These are phyloP conservation scores for Aradophagus sp. DNA, from an alignment of 1,140 invertebrate genomes.

Conservation along the genomic window DNA sequence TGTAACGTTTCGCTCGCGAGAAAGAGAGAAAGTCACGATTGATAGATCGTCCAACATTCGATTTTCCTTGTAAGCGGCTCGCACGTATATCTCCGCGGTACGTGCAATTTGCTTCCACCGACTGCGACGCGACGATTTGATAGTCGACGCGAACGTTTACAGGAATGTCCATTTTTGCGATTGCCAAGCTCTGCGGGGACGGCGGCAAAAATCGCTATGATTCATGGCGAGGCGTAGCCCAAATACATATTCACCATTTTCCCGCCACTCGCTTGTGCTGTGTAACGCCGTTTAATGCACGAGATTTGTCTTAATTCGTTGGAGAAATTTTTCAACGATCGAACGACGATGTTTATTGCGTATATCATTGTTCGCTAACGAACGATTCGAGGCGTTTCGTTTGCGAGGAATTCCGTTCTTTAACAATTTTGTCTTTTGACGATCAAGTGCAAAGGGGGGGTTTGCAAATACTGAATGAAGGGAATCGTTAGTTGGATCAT, in stretches of 20 bases:
- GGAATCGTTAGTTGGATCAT: too few species aligned
- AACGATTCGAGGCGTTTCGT: too few species aligned
- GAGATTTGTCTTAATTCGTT: constrained; percentile 43
- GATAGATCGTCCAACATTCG: constrained; percentile 68
- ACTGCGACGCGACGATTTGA: constrained; percentile 53
- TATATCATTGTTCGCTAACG: too few species aligned
- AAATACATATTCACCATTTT: constrained; percentile 34
- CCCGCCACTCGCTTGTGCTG: constrained; percentile 11
- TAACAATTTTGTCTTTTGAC: too few species aligned
- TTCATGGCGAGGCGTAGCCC: constrained; percentile 31
- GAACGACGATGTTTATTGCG: constrained; percentile 18
- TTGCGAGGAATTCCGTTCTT: too few species aligned
- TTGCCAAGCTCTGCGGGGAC: constrained; percentile 15
- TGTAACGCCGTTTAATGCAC: constrained; percentile 35
- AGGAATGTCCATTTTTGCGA: constrained; percentile 53
- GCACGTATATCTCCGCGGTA: constrained; percentile 56
- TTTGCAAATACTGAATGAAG: too few species aligned
- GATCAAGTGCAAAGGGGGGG: too few species aligned
- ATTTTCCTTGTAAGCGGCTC: constrained; percentile 67
- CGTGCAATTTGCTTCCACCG: constrained; percentile 57
- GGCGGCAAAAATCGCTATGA: constrained; percentile 23
- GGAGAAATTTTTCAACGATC: constrained; percentile 15
- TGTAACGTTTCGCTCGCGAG: constrained; percentile 64
- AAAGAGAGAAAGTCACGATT: constrained; percentile 61
- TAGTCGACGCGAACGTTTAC: constrained; percentile 56